A percentile compares a stretch with the other conserved stretches of the same genome.
These are phyloP conservation scores for Pitangus sulphuratus DNA, from an alignment of 2,797 vertebrate genomes.

Conservation along the genomic window DNA sequence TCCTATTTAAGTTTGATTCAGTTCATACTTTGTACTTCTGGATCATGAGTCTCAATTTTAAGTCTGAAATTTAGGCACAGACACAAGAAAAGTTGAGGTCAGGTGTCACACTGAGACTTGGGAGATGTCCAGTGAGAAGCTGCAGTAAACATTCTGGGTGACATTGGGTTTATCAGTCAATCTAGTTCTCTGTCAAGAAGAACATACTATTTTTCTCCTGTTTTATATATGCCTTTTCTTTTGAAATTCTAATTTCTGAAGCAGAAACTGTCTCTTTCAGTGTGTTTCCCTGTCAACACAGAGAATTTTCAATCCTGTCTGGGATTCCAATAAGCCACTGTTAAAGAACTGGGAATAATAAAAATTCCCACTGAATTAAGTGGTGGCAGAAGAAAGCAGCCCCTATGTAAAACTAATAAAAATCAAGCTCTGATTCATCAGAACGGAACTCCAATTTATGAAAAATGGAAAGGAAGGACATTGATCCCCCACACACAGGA, in stretches of 20 bases:
- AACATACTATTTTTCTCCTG: neutral
- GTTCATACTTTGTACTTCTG: neutral
- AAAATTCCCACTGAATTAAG: neutral
- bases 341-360: neutral
- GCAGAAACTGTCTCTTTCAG: neutral
- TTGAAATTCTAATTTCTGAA: neutral
- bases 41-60: neutral
- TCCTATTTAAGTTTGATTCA: neutral
- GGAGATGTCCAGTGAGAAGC: neutral
- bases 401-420: neutral
- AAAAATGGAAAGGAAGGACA: neutral
- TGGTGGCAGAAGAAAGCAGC: neutral
- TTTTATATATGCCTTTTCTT: neutral
- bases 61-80: neutral
- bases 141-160: neutral
- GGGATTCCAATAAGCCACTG: neutral
- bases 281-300: neutral
- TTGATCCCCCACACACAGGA: neutral
- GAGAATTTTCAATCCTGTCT: neutral
- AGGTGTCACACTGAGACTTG: neutral
- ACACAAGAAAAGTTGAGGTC: neutral
- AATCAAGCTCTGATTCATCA: conserved; percentile 6
- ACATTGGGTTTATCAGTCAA: neutral
- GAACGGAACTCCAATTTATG: neutral
- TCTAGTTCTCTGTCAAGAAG: neutral